A percentile compares a stretch with the other conserved stretches of the same genome.
Evolutionary conservation across 2,888 invertebrate genomes (phyloP).

Genomic region (Brachynemurus nebulosus): DNA sequence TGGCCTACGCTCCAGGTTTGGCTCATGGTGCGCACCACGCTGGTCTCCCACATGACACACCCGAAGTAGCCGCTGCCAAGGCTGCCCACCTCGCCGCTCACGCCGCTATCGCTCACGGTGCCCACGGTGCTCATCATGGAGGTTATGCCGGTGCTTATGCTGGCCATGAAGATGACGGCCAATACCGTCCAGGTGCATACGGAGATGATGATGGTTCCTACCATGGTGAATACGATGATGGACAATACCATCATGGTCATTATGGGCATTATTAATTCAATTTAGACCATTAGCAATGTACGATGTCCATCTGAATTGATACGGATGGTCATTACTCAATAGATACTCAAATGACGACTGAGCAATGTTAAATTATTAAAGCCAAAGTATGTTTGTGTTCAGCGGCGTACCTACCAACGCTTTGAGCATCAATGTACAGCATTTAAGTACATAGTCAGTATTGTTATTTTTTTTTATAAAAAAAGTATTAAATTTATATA

Average conservation of each 20-base stretch:
- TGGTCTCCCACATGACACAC: slow-evolving; percentile 8
- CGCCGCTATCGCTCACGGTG: slow-evolving; percentile 2
- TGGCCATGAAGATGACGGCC: slow-evolving; percentile 11
- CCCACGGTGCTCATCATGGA: slow-evolving; percentile 8
- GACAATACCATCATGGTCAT: slow-evolving; percentile 19
- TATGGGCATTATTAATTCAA: no score
- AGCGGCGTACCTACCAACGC: no score
- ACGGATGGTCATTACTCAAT: no score
- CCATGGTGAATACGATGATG: slow-evolving; percentile 18
- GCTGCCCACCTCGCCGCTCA: slow-evolving; percentile 10
- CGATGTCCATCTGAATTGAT: no score
- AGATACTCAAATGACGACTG: no score
- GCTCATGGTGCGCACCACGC: neutral
- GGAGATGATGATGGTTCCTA: slow-evolving; percentile 16
- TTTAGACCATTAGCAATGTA: no score
- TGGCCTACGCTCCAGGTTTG: slow-evolving; percentile 3
- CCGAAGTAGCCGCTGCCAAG: slow-evolving; percentile 12
- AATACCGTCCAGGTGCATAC: slow-evolving; percentile 19
- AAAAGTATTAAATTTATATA: no score
- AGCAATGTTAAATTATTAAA: no score
- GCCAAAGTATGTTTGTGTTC: no score
- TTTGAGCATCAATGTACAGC: no score
- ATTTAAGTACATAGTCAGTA: no score
- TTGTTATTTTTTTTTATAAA: no score
- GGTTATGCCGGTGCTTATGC: slow-evolving; percentile 6